Conservation (phyloP, 2,888 invertebrate genomes). For the Drosophila mercatorum region DNA sequence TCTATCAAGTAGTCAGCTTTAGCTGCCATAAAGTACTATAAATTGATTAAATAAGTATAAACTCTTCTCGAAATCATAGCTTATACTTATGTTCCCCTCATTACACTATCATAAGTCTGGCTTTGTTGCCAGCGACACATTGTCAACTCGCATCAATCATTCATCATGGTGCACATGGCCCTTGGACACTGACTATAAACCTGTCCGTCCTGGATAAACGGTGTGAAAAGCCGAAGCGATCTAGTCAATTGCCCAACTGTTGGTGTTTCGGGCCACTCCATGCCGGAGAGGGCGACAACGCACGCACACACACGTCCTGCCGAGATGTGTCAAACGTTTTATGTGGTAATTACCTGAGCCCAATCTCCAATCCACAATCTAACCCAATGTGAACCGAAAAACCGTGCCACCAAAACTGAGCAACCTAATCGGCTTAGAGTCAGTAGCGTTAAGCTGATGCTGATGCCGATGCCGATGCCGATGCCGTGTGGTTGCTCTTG, state of each 20-base stretch:
- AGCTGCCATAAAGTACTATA: not conserved
- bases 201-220: conserved; percentile 23
- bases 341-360: conserved; percentile 53
- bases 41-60: too few species aligned
- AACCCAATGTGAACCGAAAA: conserved; percentile 22
- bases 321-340: conserved; percentile 54
- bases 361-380: conserved; percentile 18
- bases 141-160: conserved; percentile 19
- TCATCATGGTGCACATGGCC: conserved; percentile 6
- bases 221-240: conserved; percentile 46
- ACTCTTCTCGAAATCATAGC: not conserved
- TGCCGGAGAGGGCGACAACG: not conserved
- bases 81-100: not conserved
- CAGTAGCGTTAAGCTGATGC: conserved; percentile 36
- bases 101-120: not conserved
- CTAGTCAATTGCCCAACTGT: conserved; percentile 31
- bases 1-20: too few species aligned
- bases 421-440: conserved; percentile 60
- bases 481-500: conserved; percentile 12
- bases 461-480: conserved; percentile 2
- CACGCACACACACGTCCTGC: conserved; percentile 18
- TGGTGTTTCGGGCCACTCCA: conserved; percentile 9
- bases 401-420: conserved; percentile 36
- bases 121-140: not conserved
- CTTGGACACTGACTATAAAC: not conserved